Evolutionary conservation across 2,797 vertebrate genomes (phyloP).

Genomic region (Sorex maritimensis): DNA sequence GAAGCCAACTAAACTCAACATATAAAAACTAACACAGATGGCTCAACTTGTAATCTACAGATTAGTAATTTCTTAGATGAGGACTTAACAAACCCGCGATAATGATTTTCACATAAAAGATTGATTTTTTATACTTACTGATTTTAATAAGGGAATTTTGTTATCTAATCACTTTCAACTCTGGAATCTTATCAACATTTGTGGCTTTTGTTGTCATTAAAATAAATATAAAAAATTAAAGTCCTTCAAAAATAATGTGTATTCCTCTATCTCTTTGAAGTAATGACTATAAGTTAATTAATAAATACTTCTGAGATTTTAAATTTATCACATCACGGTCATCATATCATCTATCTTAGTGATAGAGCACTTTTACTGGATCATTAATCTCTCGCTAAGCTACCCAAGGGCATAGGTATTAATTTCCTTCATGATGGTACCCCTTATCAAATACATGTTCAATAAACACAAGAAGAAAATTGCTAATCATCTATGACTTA

Average conservation of each 20-base stretch:
- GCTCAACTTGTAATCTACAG: too few relatives aligned
- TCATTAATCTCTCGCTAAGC: not conserved
- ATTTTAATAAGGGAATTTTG: too few relatives aligned
- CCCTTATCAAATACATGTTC: slow-evolving; percentile 1
- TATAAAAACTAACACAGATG: too few relatives aligned
- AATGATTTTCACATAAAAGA: too few relatives aligned
- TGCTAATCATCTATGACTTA: not conserved
- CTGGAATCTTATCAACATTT: too few relatives aligned
- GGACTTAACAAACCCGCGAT: too few relatives aligned
- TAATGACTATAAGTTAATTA: slow-evolving; percentile 37
- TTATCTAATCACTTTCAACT: too few relatives aligned
- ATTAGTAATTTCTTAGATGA: too few relatives aligned
- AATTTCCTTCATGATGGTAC: not conserved
- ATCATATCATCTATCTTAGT: slow-evolving; percentile 1
- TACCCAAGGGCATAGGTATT: not conserved
- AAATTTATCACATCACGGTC: slow-evolving; percentile 9
- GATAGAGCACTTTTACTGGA: not conserved
- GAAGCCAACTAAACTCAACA: too few relatives aligned
- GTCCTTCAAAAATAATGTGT: not conserved
- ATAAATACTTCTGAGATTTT: slow-evolving; percentile 1
- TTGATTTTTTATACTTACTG: too few relatives aligned
- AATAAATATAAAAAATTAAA: too few relatives aligned
- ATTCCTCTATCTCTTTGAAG: not conserved
- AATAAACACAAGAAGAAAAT: not conserved
- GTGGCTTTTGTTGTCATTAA: too few relatives aligned